Evolutionary conservation across 2,888 invertebrate genomes (phyloP).

Genomic region (Agonopterix subpropinquella): DNA sequence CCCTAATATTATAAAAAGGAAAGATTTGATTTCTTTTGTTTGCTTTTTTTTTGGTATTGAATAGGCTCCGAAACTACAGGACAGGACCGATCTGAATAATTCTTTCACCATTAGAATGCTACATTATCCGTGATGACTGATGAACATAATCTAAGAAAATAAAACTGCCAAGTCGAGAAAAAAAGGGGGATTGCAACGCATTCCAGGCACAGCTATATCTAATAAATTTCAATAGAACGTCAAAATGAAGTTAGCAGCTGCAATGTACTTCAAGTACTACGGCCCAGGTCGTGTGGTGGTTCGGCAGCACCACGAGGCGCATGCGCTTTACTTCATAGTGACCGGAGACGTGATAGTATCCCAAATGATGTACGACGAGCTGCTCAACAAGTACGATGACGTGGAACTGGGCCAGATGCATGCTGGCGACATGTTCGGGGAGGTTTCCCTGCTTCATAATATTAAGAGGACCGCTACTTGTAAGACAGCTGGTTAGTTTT

Average conservation of each 20-base stretch:
- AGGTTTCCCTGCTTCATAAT: constrained; percentile 78
- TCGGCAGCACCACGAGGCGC: constrained; percentile 75
- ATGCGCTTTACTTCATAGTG: constrained; percentile 79
- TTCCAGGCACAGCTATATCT: too few species aligned
- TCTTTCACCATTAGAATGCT: too few species aligned
- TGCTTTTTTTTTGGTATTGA: too few species aligned
- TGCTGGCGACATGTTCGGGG: constrained; percentile 79
- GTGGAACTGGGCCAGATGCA: constrained; percentile 69
- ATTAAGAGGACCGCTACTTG: constrained; percentile 78
- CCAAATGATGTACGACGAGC: constrained; percentile 65
- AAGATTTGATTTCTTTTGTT: too few species aligned
- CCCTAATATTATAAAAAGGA: too few species aligned
- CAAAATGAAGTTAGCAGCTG: constrained; percentile 76
- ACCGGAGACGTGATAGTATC: constrained; percentile 73
- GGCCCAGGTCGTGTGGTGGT: constrained; percentile 76
- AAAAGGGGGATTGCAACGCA: too few species aligned
- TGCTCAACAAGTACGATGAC: constrained; percentile 57
- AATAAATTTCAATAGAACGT: constrained; percentile 54
- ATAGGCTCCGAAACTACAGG: too few species aligned
- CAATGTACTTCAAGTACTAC: constrained; percentile 77
- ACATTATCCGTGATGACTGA: too few species aligned
- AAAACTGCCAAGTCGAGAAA: too few species aligned
- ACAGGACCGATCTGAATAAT: too few species aligned
- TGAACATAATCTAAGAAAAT: too few species aligned
- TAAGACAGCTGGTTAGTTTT: constrained; percentile 65